These are phyloP conservation scores for Pangasius mekongensis DNA, from an alignment of 2,797 vertebrate genomes.

Conservation along the genomic window DNA sequence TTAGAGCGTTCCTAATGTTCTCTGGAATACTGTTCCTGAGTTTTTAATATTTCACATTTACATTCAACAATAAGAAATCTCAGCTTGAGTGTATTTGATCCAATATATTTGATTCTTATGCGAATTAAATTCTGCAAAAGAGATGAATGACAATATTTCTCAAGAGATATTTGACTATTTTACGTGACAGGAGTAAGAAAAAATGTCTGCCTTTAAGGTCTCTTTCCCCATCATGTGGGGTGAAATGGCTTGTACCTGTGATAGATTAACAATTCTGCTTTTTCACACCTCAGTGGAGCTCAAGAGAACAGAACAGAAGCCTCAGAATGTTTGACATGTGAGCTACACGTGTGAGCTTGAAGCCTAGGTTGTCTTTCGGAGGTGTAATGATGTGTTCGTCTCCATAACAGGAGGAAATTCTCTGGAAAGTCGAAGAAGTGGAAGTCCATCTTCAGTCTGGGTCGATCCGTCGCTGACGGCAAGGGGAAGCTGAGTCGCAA, in stretches of 20 bases:
- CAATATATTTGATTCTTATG: background rate
- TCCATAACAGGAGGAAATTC: slow-evolving; percentile 84
- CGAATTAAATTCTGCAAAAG: background rate
- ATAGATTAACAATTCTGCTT: background rate
- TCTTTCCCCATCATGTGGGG: background rate
- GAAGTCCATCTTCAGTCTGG: slow-evolving; percentile 98
- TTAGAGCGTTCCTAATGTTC: background rate
- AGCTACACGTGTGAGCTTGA: background rate
- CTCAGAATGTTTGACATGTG: background rate
- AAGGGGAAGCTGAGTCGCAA: slow-evolving; percentile 96
- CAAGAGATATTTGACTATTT: background rate
- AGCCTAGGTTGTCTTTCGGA: background rate
- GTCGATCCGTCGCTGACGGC: slow-evolving; percentile 87
- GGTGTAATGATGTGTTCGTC: background rate
- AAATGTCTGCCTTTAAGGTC: background rate
- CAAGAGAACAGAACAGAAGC: background rate
- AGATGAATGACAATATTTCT: background rate
- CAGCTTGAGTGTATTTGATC: background rate
- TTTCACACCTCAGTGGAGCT: background rate
- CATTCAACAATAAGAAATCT: background rate
- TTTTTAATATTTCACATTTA: background rate
- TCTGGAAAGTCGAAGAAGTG: slow-evolving; percentile 98
- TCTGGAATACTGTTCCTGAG: background rate
- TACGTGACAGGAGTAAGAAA: background rate
- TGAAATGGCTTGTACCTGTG: background rate